Conservation (phyloP, 64 coral and sea anemone species). For the Hydrozoanthus tunicans region DNA sequence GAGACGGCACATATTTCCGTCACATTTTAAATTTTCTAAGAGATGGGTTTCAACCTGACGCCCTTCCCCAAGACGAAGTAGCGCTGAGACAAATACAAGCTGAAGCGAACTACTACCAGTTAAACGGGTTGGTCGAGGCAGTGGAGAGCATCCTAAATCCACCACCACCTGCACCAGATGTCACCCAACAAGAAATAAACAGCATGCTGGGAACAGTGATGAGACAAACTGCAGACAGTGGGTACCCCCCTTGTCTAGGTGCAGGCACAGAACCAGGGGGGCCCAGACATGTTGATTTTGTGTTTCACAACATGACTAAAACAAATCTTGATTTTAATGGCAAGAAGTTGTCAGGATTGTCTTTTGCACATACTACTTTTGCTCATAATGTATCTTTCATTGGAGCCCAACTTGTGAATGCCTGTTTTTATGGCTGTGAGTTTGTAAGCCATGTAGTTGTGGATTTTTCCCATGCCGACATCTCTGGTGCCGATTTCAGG, state of each 20-base stretch:
- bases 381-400: constrained; percentile 95
- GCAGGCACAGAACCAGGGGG: neutral
- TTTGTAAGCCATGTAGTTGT: constrained; percentile 96
- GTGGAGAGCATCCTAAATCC: constrained; percentile 82
- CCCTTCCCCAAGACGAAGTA: constrained; percentile 84
- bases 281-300: constrained; percentile 75
- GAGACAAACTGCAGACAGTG: constrained; percentile 34
- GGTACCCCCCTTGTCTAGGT: constrained; percentile 1
- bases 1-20: constrained; percentile 94
- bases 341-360: constrained; percentile 84
- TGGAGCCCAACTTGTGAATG: constrained; percentile 68
- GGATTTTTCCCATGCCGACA: constrained; percentile 89
- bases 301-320: constrained; percentile 98
- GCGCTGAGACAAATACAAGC: constrained; percentile 82
- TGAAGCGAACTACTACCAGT: constrained; percentile 94
- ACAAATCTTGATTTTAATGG: constrained; percentile 84
- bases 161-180: constrained; percentile 84
- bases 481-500: constrained; percentile 93
- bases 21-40: constrained; percentile 95
- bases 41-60: constrained; percentile 87
- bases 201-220: constrained; percentile 80
- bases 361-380: constrained; percentile 97
- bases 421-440: constrained; percentile 97
- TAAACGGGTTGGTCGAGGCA: constrained; percentile 67
- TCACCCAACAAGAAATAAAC: constrained; percentile 89